Evolutionary conservation across 2,888 invertebrate genomes (phyloP), one percentile per base, ranked within the genome.

Genomic region (Ephialtes manifestator): DNA sequence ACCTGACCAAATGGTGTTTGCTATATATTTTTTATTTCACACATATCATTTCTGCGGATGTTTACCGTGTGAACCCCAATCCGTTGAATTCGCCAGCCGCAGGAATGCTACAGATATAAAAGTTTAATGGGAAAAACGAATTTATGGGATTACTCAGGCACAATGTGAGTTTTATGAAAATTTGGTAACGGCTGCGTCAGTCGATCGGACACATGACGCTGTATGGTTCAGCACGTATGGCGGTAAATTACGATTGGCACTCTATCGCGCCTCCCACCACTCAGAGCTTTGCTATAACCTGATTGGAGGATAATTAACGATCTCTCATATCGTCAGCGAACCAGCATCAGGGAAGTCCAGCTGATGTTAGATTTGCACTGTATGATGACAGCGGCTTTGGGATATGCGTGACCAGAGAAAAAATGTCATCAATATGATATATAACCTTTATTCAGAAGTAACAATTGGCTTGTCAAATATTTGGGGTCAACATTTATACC

Each of bases 381-480:
- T 20, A 31, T n/a, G 58, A 13, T 24, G 51, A 51, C 31, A 18
- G 31, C 35, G 58, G 10, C 18, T 15, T 71, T 67, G 58, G 15
- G 15, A 24, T 43, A 0, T 67, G n/a, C 48, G 35, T 31, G 65
- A 75, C 39, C 18, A 35, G 43, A 51, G 39, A 20, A 39, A 68
- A 77, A 76, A 68, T 75, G 67, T 75, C 39, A 76, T 39, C 8
- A 11, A 55, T 70, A 51, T 70, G 43, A 63, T 78, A 48, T 81
- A 63, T 46, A 28, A 24, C 80, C 55, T 81, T 83, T 76, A 78
- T 67, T 53, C 55, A 55, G 39, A 75, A 78, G 71, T 79, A 74
- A 63, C 77, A 83, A 80, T 84, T 77, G 71, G 43, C 63, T 43
- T 35, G 68, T 81, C 77, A 83, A 84, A 84, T 86, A 84, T 86